phyloP scores from a whole-genome alignment of 2,888 invertebrate species.

The Agonopterix alstromeriana region DNA sequence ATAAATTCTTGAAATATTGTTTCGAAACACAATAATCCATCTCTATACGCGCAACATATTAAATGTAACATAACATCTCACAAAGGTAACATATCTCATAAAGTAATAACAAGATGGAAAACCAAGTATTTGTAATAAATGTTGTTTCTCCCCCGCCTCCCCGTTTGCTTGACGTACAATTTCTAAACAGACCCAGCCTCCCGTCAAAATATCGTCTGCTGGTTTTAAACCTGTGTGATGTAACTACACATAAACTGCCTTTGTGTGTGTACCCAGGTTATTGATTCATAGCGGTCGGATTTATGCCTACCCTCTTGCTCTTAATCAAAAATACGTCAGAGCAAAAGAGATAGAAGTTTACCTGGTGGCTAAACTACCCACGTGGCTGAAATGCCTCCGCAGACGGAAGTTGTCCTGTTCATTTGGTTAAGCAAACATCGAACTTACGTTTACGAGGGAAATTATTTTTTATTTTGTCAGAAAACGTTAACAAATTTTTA shows the following conservation, averaged over 20 bases:
- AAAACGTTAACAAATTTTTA: neutral
- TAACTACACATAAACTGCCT: slow-evolving; percentile 35
- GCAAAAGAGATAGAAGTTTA: slow-evolving; percentile 49
- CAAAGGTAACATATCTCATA: no score
- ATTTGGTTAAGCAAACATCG: slow-evolving; percentile 32
- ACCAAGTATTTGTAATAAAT: slow-evolving; percentile 2
- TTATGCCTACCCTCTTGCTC: slow-evolving; percentile 68
- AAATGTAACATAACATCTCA: neutral
- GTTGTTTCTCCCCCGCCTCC: neutral
- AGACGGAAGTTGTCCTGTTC: slow-evolving; percentile 40
- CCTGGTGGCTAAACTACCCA: slow-evolving; percentile 50
- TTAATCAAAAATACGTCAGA: slow-evolving; percentile 57
- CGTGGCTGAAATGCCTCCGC: slow-evolving; percentile 47
- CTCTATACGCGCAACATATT: neutral
- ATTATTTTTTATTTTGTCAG: neutral
- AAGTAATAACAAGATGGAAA: slow-evolving; percentile 1
- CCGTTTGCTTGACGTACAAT: slow-evolving; percentile 32
- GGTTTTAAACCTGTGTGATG: slow-evolving; percentile 43
- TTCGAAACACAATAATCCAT: no score
- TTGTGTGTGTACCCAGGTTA: slow-evolving; percentile 64
- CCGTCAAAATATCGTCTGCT: slow-evolving; percentile 71
- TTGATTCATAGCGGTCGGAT: slow-evolving; percentile 69
- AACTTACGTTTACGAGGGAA: slow-evolving; percentile 28
- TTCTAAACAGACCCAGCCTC: slow-evolving; percentile 56
- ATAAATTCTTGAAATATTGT: no score